A percentile compares a stretch with the other conserved stretches of the same genome.
phyloP scores from a whole-genome alignment of 1,140 invertebrate genomes.

The Mercenaria mercenaria region DNA sequence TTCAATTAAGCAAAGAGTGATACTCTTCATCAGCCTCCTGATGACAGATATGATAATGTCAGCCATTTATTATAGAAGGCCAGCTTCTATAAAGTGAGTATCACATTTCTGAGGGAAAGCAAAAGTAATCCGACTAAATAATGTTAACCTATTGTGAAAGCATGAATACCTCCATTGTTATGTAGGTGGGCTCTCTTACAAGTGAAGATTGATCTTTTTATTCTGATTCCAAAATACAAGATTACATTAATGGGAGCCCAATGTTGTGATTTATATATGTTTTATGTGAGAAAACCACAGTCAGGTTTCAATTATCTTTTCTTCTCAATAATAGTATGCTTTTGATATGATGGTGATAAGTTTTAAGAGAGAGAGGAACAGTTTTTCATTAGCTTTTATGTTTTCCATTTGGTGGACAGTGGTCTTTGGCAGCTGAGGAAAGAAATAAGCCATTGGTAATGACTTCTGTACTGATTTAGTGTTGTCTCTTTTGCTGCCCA shows the following conservation, averaged over 20 bases:
- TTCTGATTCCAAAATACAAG: background rate
- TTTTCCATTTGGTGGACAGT: too few relatives aligned
- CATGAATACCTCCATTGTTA: background rate
- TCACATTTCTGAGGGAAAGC: background rate
- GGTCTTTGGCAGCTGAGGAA: too few relatives aligned
- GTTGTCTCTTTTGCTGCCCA: too few relatives aligned
- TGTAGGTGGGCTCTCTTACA: background rate
- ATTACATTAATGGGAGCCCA: background rate
- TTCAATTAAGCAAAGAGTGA: background rate
- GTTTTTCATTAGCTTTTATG: too few relatives aligned
- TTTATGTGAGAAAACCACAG: background rate
- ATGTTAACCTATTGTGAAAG: background rate
- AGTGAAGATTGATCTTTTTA: background rate
- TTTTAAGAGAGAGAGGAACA: too few relatives aligned
- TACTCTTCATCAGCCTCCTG: background rate
- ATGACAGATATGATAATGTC: conserved; percentile 1
- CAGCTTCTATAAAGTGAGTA: background rate
- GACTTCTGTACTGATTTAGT: too few relatives aligned
- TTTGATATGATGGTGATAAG: too few relatives aligned
- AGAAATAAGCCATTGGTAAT: too few relatives aligned
- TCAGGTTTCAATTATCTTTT: conserved; percentile 28
- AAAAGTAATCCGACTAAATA: conserved; percentile 12
- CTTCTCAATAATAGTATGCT: background rate
- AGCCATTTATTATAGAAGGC: background rate
- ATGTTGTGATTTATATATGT: conserved; percentile 15